These are phyloP conservation scores for Dinothrombium tinctorium DNA, from an alignment of 1,140 invertebrate genomes.

Conservation along the genomic window DNA sequence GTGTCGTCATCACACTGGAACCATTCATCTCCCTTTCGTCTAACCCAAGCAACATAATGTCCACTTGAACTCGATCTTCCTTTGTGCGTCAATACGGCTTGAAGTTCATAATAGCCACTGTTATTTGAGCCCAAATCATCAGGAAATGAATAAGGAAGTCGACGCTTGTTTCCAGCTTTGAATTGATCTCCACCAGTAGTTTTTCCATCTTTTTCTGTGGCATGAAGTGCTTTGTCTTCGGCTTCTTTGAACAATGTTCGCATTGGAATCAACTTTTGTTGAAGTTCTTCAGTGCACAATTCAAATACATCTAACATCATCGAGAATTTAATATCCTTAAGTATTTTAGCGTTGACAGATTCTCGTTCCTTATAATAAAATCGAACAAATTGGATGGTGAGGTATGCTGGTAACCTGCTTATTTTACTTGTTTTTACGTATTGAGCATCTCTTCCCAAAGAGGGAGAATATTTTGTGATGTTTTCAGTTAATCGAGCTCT, in stretches of 20 bases:
- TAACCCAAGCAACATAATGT: slow-evolving; percentile 93
- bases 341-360: slow-evolving; percentile 88
- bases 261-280: slow-evolving; percentile 69
- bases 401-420: slow-evolving; percentile 74
- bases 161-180: too few species aligned
- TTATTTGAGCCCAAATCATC: slow-evolving; percentile 50
- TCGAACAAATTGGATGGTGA: slow-evolving; percentile 90
- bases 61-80: slow-evolving; percentile 88
- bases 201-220: slow-evolving; percentile 15
- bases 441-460: slow-evolving; percentile 60
- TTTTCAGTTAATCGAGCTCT: slow-evolving; percentile 66
- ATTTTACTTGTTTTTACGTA: slow-evolving; percentile 89
- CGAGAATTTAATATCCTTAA: slow-evolving; percentile 80
- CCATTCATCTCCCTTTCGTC: slow-evolving; percentile 44
- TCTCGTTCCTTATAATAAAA: slow-evolving; percentile 97
- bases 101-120: slow-evolving; percentile 78
- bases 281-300: slow-evolving; percentile 67
- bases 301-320: slow-evolving; percentile 85
- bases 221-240: slow-evolving; percentile 34
- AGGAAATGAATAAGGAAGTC: slow-evolving; percentile 53
- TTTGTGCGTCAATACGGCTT: slow-evolving; percentile 90
- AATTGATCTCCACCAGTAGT: slow-evolving; percentile 25
- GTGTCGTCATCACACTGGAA: slow-evolving; percentile 92
- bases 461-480: slow-evolving; percentile 66
- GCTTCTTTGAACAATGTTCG: slow-evolving; percentile 67